Conservation (phyloP, 2,888 invertebrate species). For the Drosophila imparisetae region DNA sequence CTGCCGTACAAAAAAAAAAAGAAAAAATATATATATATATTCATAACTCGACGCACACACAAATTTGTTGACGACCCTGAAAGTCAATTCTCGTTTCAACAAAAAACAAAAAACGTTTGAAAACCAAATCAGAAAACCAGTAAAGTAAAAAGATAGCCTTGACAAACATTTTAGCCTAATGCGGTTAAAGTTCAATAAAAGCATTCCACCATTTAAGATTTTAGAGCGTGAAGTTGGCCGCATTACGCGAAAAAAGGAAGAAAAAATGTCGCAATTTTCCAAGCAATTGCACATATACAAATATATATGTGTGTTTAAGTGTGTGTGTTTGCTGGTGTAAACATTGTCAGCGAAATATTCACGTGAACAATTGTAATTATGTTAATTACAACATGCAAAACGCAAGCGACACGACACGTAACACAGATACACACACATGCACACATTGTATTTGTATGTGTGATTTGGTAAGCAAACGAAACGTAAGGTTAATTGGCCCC, state of each 20-base stretch:
- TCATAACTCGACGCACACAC: not conserved
- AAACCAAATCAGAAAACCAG: conserved; percentile 18
- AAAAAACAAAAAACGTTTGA: conserved; percentile 4
- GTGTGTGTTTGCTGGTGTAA: conserved; percentile 9
- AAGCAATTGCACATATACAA: not conserved
- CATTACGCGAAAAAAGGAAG: not conserved
- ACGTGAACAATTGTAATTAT: conserved; percentile 54
- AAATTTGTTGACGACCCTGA: conserved; percentile 59
- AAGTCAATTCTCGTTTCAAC: conserved; percentile 66
- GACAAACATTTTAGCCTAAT: conserved; percentile 29
- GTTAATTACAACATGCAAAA: conserved; percentile 60
- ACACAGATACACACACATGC: conserved; percentile 16
- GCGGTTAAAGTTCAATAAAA: conserved; percentile 24
- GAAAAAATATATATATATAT: not conserved
- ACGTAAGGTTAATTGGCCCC: conserved; percentile 60
- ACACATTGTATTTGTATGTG: conserved; percentile 6
- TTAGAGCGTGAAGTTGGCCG: conserved; percentile 3
- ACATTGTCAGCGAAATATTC: conserved; percentile 32
- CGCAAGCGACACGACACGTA: conserved; percentile 49
- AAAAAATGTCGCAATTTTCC: conserved; percentile 12
- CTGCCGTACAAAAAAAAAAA: not conserved
- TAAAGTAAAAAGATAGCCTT: conserved; percentile 35
- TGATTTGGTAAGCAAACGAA: conserved; percentile 37
- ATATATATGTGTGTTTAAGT: not conserved
- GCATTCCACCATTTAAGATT: not conserved